These are phyloP conservation scores for Cyrtorhinus lividipennis DNA, from an alignment of 1,140 invertebrate genomes.

Conservation along the genomic window DNA sequence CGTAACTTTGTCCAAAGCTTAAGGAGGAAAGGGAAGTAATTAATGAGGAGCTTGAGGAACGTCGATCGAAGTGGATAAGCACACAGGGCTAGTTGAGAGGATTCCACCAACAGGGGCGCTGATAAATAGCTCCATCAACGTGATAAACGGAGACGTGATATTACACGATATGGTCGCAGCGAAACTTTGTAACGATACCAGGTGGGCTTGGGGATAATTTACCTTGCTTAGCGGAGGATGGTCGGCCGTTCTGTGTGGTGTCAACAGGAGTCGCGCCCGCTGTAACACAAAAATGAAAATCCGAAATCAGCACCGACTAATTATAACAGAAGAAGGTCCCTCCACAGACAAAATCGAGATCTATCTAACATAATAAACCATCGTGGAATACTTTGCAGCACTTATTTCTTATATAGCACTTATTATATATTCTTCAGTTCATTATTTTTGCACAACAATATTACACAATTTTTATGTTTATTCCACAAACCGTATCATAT, in stretches of 20 bases:
- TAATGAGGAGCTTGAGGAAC: too few species aligned
- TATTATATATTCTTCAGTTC: not conserved
- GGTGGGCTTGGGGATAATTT: too few species aligned
- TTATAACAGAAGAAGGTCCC: not conserved
- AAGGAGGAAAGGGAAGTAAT: too few species aligned
- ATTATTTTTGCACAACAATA: not conserved
- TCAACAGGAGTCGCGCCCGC: constrained; percentile 29
- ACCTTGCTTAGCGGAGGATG: constrained; percentile 28
- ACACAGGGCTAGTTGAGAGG: too few species aligned
- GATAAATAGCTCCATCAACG: too few species aligned
- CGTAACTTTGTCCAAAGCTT: too few species aligned
- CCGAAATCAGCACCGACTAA: not conserved
- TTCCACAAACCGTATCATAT: too few species aligned
- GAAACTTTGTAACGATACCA: too few species aligned
- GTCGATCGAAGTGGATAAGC: too few species aligned
- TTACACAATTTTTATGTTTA: not conserved
- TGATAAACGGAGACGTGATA: too few species aligned
- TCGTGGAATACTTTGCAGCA: not conserved
- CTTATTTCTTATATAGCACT: not conserved
- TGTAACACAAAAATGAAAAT: constrained; percentile 26
- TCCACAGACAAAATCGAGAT: not conserved
- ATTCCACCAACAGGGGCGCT: too few species aligned
- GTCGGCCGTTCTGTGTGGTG: constrained; percentile 25
- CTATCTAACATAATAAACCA: not conserved
- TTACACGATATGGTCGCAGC: too few species aligned